Conservation (phyloP, 2,888 invertebrate genomes). For the Junonia oenone region DNA sequence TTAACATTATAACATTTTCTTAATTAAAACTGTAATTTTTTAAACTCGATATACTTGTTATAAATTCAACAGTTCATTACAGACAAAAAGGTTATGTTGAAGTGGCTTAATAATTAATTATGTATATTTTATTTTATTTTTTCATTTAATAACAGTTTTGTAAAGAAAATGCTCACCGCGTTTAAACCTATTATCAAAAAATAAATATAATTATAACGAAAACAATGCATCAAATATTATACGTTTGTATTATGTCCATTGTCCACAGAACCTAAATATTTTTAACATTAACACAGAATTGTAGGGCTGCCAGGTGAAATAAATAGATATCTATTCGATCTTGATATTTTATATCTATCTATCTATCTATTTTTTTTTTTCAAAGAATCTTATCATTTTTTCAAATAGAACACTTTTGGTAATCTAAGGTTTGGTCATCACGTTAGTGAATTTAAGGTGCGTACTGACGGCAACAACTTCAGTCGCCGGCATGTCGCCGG, state of each 20-base stretch:
- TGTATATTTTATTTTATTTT: slow-evolving; percentile 18
- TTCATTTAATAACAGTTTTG: slow-evolving; percentile 4
- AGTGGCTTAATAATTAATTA: slow-evolving; percentile 40
- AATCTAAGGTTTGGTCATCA: too few species aligned
- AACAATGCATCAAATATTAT: slow-evolving; percentile 35
- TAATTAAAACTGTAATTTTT: slow-evolving; percentile 24
- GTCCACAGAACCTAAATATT: slow-evolving; percentile 26
- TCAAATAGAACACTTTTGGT: too few species aligned
- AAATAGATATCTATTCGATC: neutral
- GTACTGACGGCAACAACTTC: too few species aligned
- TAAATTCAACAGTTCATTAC: slow-evolving; percentile 28
- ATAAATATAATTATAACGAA: slow-evolving; percentile 29
- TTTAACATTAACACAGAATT: neutral
- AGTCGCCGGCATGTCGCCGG: too few species aligned
- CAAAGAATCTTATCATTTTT: too few species aligned
- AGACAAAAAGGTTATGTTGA: slow-evolving; percentile 56
- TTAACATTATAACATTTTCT: slow-evolving; percentile 43
- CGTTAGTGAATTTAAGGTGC: too few species aligned
- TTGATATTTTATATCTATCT: too few species aligned
- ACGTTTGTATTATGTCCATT: slow-evolving; percentile 34
- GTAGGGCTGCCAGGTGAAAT: neutral
- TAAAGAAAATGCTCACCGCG: slow-evolving; percentile 1
- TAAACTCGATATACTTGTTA: slow-evolving; percentile 16
- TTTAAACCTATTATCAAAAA: slow-evolving; percentile 30
- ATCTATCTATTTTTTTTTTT: too few species aligned